phyloP scores from a whole-genome alignment of 2,888 invertebrate species.

The Drosophila mettleri region DNA sequence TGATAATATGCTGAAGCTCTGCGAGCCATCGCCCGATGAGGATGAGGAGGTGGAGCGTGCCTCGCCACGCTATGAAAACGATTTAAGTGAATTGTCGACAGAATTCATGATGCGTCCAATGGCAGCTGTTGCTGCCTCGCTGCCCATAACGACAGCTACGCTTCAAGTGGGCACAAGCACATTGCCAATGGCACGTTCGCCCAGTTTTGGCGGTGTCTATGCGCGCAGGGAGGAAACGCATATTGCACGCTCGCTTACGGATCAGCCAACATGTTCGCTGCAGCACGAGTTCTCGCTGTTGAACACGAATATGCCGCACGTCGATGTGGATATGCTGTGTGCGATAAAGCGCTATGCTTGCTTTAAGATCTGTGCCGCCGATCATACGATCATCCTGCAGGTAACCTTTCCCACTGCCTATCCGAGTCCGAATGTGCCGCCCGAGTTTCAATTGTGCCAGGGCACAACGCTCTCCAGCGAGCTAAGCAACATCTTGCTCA shows the following conservation, averaged over 20 bases:
- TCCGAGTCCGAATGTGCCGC: constrained; percentile 89
- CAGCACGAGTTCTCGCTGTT: constrained; percentile 91
- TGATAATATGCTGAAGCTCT: constrained; percentile 92
- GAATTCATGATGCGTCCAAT: constrained; percentile 68
- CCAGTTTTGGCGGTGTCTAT: constrained; percentile 72
- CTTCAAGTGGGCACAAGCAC: constrained; percentile 50
- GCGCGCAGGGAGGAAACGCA: constrained; percentile 78
- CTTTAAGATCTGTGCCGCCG: constrained; percentile 83
- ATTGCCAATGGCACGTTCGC: constrained; percentile 85
- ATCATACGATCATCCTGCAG: constrained; percentile 86
- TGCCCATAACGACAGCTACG: constrained; percentile 61
- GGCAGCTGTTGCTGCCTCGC: constrained; percentile 60
- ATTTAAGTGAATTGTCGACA: constrained; percentile 74
- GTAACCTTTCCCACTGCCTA: constrained; percentile 90
- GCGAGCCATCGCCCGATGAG: constrained; percentile 85
- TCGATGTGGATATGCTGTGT: constrained; percentile 87
- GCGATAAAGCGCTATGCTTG: constrained; percentile 86
- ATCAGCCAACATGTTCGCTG: constrained; percentile 85
- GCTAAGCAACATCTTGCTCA: constrained; percentile 90
- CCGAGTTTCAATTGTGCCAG: constrained; percentile 89
- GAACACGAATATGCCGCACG: constrained; percentile 90
- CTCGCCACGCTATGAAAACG: constrained; percentile 75
- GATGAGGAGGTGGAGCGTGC: constrained; percentile 51
- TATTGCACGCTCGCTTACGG: constrained; percentile 81
- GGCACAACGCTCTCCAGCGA: constrained; percentile 90